A percentile compares a stretch with the other conserved stretches of the same genome.
These are phyloP conservation scores for Nycticryphes semicollaris DNA, from an alignment of 2,113 vertebrate genomes.

Conservation along the genomic window DNA sequence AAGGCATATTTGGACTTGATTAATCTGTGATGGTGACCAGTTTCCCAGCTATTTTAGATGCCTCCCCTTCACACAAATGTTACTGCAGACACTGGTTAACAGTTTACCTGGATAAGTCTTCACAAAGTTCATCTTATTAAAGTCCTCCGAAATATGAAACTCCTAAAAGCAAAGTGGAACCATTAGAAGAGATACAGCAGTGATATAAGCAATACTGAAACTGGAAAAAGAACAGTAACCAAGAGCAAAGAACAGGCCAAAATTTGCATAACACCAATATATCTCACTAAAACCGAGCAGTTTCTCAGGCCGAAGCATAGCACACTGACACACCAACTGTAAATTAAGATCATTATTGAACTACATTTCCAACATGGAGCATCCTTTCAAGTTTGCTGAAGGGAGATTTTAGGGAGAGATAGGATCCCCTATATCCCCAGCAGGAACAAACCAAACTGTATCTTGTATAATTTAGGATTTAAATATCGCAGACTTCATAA, in stretches of 20 bases:
- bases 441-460: background rate
- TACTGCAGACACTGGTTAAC: background rate
- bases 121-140: conserved; percentile 98
- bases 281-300: background rate
- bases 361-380: background rate
- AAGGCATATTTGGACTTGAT: background rate
- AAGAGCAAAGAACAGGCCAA: background rate
- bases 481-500: background rate
- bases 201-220: background rate
- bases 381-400: background rate
- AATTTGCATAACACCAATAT: background rate
- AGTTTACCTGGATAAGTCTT: conserved; percentile 96
- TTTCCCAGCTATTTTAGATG: background rate
- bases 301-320: background rate
- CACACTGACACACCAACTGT: background rate
- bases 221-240: background rate
- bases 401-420: background rate
- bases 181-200: background rate
- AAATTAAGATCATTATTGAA: background rate
- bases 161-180: conserved; percentile 78
- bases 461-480: background rate
- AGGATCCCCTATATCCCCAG: background rate
- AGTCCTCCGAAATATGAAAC: conserved; percentile 96
- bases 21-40: background rate
- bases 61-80: background rate